phyloP scores from a whole-genome alignment of 2,797 vertebrate genomes.

The Microchirus variegatus region DNA sequence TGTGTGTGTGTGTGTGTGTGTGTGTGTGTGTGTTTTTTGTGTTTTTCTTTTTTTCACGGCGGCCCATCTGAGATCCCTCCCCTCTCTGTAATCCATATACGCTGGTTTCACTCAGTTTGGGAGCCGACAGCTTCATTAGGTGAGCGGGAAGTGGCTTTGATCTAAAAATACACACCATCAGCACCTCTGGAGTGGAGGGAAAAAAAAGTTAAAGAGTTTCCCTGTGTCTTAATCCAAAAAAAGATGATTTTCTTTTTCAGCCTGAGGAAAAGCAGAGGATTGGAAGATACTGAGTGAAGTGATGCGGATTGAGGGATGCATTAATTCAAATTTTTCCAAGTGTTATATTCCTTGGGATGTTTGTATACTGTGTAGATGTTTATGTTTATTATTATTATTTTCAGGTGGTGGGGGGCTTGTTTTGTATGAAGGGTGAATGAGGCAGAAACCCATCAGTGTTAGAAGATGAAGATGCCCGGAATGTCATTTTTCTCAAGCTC shows the following conservation, averaged over 20 bases:
- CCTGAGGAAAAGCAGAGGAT: constrained; percentile 14
- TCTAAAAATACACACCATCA: constrained; percentile 77
- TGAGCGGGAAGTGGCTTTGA: constrained; percentile 70
- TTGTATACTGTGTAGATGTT: constrained; percentile 19
- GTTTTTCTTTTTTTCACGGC: constrained; percentile 30
- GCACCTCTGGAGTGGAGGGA: constrained; percentile 60
- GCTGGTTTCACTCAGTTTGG: constrained; percentile 62
- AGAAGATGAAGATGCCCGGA: constrained; percentile 4
- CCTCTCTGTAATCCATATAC: constrained; percentile 63
- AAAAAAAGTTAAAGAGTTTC: constrained; percentile 73
- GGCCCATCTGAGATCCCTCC: constrained; percentile 38
- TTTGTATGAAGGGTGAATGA: neutral
- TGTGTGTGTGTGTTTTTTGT: too few relatives aligned
- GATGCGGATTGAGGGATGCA: constrained; percentile 30
- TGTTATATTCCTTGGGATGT: constrained; percentile 33
- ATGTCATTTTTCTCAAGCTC: constrained; percentile 21
- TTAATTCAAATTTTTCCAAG: constrained; percentile 38
- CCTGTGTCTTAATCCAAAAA: constrained; percentile 60
- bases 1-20: constrained; percentile 8
- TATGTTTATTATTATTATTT: neutral
- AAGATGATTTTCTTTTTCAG: constrained; percentile 27
- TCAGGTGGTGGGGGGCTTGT: neutral
- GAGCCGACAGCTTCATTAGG: constrained; percentile 76
- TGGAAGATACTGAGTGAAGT: constrained; percentile 33
- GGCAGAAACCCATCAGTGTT: constrained; percentile 12